phyloP scores from a whole-genome alignment of 2,113 vertebrate species.

The Piprites chloris region DNA sequence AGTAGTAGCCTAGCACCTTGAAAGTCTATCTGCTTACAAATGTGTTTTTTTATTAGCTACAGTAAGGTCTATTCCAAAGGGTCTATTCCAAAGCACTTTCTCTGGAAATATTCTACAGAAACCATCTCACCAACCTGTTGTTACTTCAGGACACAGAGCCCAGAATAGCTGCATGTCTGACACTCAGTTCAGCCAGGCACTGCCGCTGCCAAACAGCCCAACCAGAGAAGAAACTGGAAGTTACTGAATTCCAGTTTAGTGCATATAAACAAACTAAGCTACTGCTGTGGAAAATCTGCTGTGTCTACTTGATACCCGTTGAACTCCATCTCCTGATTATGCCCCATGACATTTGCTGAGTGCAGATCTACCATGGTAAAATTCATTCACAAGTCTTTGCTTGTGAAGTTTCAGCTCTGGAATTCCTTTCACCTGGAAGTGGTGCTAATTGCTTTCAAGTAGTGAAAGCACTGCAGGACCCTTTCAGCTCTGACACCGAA shows the following conservation, averaged over 20 bases:
- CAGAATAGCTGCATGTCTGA: rapidly evolving
- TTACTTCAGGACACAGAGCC: neutral
- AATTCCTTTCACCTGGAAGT: neutral
- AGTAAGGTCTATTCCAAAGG: neutral
- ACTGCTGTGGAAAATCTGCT: neutral
- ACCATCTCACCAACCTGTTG: rapidly evolving
- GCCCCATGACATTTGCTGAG: rapidly evolving
- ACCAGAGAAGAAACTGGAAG: rapidly evolving
- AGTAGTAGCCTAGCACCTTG: neutral
- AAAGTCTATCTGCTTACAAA: neutral
- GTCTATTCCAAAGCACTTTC: neutral
- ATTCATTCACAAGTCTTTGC: neutral
- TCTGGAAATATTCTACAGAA: neutral
- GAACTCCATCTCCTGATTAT: neutral
- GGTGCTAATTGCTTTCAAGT: neutral
- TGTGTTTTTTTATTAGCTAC: neutral
- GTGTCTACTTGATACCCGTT: neutral
- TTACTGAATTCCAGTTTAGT: neutral
- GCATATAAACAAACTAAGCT: neutral
- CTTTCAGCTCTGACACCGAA: neutral
- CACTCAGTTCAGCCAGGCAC: neutral
- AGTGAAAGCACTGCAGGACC: neutral
- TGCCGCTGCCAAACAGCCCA: neutral
- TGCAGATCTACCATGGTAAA: neutral
- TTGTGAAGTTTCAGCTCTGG: neutral